A percentile compares a stretch with the other conserved stretches of the same genome.
phyloP scores from a whole-genome alignment of 2,888 invertebrate genomes.

The Caenorhabditis imperialis region DNA sequence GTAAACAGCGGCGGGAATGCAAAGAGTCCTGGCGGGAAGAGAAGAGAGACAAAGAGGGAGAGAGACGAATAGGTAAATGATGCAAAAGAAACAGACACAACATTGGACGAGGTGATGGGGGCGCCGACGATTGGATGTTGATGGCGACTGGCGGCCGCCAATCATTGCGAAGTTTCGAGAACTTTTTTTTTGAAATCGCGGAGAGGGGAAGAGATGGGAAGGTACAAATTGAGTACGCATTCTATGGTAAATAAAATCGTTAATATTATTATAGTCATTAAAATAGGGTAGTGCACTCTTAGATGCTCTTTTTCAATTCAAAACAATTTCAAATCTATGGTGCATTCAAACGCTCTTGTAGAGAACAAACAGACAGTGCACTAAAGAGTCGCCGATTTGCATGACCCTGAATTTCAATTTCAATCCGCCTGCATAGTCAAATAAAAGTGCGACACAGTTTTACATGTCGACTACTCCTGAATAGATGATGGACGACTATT shows the following conservation, averaged over 20 bases:
- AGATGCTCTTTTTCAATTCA: neutral
- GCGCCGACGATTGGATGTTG: constrained; percentile 36
- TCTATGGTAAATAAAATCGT: neutral
- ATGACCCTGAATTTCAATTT: constrained; percentile 43
- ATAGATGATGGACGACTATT: too few species aligned
- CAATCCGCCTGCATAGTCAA: too few species aligned
- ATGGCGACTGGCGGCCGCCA: constrained; percentile 20
- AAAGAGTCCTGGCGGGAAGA: constrained; percentile 31
- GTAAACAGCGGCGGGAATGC: constrained; percentile 45
- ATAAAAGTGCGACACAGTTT: too few species aligned
- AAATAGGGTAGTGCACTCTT: neutral
- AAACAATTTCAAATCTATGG: constrained; percentile 8
- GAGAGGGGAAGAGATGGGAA: constrained; percentile 1
- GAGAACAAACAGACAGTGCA: constrained; percentile 44
- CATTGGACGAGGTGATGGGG: constrained; percentile 24
- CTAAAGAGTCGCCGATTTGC: constrained; percentile 39
- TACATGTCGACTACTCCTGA: too few species aligned
- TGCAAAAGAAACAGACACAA: constrained; percentile 40
- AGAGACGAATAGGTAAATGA: constrained; percentile 29
- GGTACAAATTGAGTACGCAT: neutral
- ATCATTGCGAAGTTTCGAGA: constrained; percentile 26
- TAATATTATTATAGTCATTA: neutral
- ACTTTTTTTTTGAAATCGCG: constrained; percentile 16
- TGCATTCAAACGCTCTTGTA: constrained; percentile 31
- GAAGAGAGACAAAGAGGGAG: constrained; percentile 18